Evolutionary conservation across 1,140 invertebrate genomes (phyloP).

Genomic region (Temnothorax nylanderi): DNA sequence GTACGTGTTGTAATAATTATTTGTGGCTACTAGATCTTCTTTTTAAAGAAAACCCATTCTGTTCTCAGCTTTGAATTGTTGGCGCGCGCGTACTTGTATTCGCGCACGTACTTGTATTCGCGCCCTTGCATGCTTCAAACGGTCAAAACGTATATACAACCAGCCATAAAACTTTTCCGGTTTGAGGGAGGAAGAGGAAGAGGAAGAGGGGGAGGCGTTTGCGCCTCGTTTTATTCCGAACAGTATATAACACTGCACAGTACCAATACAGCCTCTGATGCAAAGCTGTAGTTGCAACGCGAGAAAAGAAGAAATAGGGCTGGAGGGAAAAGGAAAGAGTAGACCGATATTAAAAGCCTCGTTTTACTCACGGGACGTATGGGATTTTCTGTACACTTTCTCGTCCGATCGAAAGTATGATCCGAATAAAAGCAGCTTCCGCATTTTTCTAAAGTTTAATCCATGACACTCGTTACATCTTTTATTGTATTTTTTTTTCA

Average conservation of each 20-base stretch:
- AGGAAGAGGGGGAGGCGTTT: slow-evolving; percentile 8
- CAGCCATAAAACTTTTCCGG: slow-evolving; percentile 59
- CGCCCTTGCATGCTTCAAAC: slow-evolving; percentile 4
- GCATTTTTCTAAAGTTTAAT: slow-evolving; percentile 26
- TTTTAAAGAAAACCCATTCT: neutral
- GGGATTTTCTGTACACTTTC: slow-evolving; percentile 19
- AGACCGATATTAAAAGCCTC: slow-evolving; percentile 44
- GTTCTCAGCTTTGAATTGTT: slow-evolving; percentile 18
- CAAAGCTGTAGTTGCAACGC: slow-evolving; percentile 38
- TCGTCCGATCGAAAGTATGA: slow-evolving; percentile 24
- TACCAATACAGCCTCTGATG: slow-evolving; percentile 1
- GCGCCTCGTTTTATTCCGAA: slow-evolving; percentile 60
- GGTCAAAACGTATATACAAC: slow-evolving; percentile 59
- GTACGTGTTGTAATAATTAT: neutral
- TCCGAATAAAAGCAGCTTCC: neutral
- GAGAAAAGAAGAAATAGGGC: slow-evolving; percentile 35
- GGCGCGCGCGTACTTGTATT: neutral
- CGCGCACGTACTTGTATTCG: neutral
- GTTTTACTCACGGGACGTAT: slow-evolving; percentile 24
- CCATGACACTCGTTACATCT: neutral
- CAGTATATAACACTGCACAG: slow-evolving; percentile 36
- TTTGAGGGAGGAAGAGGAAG: neutral
- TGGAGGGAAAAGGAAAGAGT: slow-evolving; percentile 20
- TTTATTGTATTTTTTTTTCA: neutral
- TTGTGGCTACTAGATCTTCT: neutral